Base-by-base conservation (phyloP, 2,797 vertebrate species). In the Helicolenus hilgendorfi region DNA sequence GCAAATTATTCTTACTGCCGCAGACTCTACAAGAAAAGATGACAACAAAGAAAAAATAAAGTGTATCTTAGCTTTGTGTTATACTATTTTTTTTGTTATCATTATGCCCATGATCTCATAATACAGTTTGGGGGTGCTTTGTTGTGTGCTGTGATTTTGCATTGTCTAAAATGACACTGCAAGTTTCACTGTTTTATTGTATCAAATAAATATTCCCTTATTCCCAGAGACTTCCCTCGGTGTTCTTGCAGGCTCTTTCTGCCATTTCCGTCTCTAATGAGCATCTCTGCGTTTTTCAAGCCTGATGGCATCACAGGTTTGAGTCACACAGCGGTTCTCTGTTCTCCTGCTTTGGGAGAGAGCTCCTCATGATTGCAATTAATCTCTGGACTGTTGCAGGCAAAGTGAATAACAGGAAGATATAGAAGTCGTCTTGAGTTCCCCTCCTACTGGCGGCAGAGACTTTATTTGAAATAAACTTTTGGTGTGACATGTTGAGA, bases 261-360 rank as follows among this genome's bases (percentile, higher is more conserved):
- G 55, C 26, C 64, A 65, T 64, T 85, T 87, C 36, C 36, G 36
- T 85, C 59, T 85, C 77, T 87, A 83, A 82, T 84, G 86, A 88
- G 80, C 83, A 45, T 8, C 38, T 75, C 31, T 64, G 60, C 31
- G 45, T 77, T 76, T 91, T 91, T 79, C 63, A 79, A 78, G 72
- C 58, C 75, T 79, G 65, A 65, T 77, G 72, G 81, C 73, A 63
- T 76, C 84, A 35, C 33, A 89, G 63, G 68, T 84, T 83, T 83
- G 71, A 86, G 80, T 83, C 77, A 72, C 59, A 35, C 72, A 36
- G 36, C 58, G 63, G 35, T 36, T 81, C 53, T 81, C 45, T 65
- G 53, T 6, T 59, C 77, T 78, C n/a, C 35, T 81, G 69, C 69
- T 89, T 35, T 36, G 56, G 45, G 22, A 83, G 20, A 36, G 2